A percentile compares a stretch with the other conserved stretches of the same genome.
Conservation (phyloP, 2,113 vertebrate genomes). For the Anser brachyrhynchus region DNA sequence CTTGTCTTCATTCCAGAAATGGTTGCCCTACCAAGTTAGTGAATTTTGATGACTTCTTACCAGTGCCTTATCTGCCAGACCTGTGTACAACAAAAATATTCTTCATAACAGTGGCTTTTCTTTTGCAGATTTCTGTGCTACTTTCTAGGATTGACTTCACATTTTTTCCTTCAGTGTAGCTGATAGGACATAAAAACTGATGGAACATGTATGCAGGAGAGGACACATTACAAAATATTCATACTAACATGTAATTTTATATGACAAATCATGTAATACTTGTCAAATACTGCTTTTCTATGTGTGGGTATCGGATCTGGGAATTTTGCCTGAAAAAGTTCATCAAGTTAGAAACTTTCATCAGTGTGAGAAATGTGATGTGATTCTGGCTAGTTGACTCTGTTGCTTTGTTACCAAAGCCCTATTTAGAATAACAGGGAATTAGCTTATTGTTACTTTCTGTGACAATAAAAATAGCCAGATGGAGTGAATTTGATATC, state of each 20-base stretch:
- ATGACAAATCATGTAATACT: neutral
- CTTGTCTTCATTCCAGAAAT: neutral
- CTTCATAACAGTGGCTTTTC: neutral
- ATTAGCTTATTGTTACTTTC: neutral
- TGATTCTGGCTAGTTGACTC: neutral
- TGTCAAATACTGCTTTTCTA: neutral
- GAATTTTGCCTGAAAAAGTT: neutral
- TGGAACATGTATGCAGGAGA: neutral
- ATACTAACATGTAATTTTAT: neutral
- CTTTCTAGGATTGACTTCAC: neutral
- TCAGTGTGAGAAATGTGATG: neutral
- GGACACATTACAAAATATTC: neutral
- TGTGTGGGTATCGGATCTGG: neutral
- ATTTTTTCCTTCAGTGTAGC: neutral
- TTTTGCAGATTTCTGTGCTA: neutral
- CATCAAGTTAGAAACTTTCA: neutral
- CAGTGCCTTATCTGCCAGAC: neutral
- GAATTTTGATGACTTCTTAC: neutral
- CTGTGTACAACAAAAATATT: neutral
- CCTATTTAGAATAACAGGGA: neutral
- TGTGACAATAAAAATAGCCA: neutral
- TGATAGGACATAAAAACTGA: rapidly evolving
- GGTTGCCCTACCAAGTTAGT: neutral
- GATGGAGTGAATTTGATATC: neutral
- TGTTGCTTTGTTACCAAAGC: neutral